Percentiles rank a stretch among this genome's conserved stretches.
phyloP scores from a whole-genome alignment of 2,113 vertebrate genomes.

The Callithrix jacchus region DNA sequence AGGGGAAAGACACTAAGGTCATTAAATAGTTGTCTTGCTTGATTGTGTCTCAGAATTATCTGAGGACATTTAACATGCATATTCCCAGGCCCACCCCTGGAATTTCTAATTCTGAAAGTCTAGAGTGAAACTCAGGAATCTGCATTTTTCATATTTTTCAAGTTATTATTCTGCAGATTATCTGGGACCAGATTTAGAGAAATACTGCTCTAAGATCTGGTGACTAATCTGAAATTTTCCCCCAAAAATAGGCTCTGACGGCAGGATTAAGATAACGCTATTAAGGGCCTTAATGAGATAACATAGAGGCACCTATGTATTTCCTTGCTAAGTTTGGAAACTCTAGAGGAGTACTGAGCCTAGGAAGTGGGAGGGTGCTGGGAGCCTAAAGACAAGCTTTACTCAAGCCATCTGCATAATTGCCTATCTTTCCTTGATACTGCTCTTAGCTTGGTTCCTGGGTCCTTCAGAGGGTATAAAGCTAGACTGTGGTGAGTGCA shows the following conservation, averaged over 20 bases:
- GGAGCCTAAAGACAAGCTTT: not conserved
- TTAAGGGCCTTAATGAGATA: not conserved
- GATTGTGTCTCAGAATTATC: not conserved
- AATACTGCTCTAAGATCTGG: not conserved
- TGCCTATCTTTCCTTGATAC: not conserved
- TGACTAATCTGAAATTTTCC: not conserved
- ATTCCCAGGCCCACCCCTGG: not conserved
- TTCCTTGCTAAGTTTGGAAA: not conserved
- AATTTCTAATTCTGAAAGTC: not conserved
- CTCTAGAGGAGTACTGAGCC: not conserved
- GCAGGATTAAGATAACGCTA: not conserved
- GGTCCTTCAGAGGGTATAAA: not conserved
- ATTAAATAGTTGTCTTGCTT: not conserved
- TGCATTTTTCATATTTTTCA: not conserved
- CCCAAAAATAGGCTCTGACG: not conserved
- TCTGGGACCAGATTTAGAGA: not conserved
- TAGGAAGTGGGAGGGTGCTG: not conserved
- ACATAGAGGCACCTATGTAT: not conserved
- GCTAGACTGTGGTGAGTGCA: not conserved
- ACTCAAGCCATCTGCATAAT: not conserved
- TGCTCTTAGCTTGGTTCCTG: conserved; percentile 33
- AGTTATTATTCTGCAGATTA: not conserved
- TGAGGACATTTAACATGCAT: not conserved
- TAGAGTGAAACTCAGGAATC: not conserved
- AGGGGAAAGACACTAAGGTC: not conserved